A percentile compares a stretch with the other conserved stretches of the same genome.
These are phyloP conservation scores for Morpho helenor DNA, from an alignment of 2,888 invertebrate species.

Conservation along the genomic window DNA sequence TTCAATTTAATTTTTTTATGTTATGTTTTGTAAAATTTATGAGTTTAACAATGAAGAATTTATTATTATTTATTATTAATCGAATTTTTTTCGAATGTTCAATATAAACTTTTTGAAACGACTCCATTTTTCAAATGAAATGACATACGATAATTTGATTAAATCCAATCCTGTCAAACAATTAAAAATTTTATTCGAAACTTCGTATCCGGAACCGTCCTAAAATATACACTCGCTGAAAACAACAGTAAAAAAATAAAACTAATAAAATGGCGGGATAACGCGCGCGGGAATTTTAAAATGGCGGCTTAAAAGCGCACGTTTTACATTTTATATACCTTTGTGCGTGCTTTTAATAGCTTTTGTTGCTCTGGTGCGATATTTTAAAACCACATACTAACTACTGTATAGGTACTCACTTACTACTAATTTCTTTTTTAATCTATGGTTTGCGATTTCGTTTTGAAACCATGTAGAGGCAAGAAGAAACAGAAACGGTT, in stretches of 20 bases:
- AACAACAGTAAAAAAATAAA: conserved; percentile 21
- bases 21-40: no score
- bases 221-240: conserved; percentile 8
- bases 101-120: no score
- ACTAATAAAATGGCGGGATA: conserved; percentile 21
- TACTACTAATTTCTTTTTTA: no score
- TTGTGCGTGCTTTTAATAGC: conserved; percentile 20
- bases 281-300: conserved; percentile 26
- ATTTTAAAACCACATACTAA: neutral
- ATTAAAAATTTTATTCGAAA: conserved; percentile 13
- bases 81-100: no score
- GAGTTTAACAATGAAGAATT: no score
- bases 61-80: no score
- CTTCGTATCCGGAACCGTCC: conserved; percentile 9
- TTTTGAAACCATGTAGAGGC: no score
- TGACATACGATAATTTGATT: conserved; percentile 7
- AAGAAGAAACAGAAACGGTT: no score
- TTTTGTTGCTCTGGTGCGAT: conserved; percentile 4
- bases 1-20: no score
- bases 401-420: no score
- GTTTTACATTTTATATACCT: conserved; percentile 18
- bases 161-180: conserved; percentile 8
- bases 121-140: conserved; percentile 6
- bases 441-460: no score
- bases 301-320: conserved; percentile 29